Conservation (phyloP, 2,113 vertebrate genomes). For the Scortum barcoo region DNA sequence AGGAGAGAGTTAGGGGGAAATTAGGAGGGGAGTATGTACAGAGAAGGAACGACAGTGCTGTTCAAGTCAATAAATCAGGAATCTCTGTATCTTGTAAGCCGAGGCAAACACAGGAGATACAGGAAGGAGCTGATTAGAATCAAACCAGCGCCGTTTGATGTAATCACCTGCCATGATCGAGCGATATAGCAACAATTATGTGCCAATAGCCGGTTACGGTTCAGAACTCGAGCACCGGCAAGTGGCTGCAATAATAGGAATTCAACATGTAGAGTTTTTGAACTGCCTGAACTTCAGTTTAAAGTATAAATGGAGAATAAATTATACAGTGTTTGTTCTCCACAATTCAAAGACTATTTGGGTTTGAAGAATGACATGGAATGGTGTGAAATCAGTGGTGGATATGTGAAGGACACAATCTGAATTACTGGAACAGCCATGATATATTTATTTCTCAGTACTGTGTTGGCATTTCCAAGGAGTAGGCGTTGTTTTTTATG, state of each 20-base stretch:
- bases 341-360: constrained; percentile 38
- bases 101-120: constrained; percentile 52
- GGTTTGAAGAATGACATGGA: constrained; percentile 13
- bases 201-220: constrained; percentile 24
- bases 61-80: constrained; percentile 75
- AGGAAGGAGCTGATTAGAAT: constrained; percentile 59
- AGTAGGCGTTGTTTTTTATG: constrained; percentile 10
- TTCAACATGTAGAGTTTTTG: constrained; percentile 3
- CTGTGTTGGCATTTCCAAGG: constrained; percentile 18
- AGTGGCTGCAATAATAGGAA: constrained; percentile 44
- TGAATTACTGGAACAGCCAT: constrained; percentile 4
- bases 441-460: constrained; percentile 9
- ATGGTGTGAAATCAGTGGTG: constrained; percentile 32
- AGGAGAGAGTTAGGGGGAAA: constrained; percentile 73
- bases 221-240: constrained; percentile 14
- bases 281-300: constrained; percentile 34
- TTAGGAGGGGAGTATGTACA: constrained; percentile 69
- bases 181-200: constrained; percentile 45
- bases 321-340: constrained; percentile 32
- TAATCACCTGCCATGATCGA: constrained; percentile 62
- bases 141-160: constrained; percentile 58
- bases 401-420: constrained; percentile 23
- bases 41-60: constrained; percentile 50
- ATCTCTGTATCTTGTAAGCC: constrained; percentile 48
- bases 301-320: constrained; percentile 5